Conservation (phyloP, 2,888 invertebrate species). For the Bimastos eiseni region DNA sequence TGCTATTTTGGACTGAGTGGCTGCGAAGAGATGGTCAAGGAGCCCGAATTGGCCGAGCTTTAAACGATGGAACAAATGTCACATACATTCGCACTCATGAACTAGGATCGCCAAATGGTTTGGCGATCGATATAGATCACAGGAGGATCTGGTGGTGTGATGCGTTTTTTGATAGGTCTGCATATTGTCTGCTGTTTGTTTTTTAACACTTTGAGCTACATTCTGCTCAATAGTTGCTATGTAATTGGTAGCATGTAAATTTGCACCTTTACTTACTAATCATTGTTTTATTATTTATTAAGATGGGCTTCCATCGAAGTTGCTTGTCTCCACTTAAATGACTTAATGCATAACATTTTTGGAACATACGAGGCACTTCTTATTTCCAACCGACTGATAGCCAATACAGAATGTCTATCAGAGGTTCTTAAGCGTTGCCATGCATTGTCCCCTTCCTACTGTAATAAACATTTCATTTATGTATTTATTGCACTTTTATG, state of each 20-base stretch:
- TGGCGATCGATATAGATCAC: slow-evolving; percentile 85
- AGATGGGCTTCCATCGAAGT: neutral
- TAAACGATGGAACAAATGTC: slow-evolving; percentile 84
- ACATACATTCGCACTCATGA: slow-evolving; percentile 86
- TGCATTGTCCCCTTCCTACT: neutral
- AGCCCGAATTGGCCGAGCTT: slow-evolving; percentile 90
- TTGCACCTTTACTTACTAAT: neutral
- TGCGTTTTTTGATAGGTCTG: slow-evolving; percentile 76
- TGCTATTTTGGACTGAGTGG: slow-evolving; percentile 57
- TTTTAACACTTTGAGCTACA: neutral
- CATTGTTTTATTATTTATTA: neutral
- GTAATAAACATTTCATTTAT: neutral
- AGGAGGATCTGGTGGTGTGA: slow-evolving; percentile 96
- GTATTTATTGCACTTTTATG: neutral
- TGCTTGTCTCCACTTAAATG: neutral
- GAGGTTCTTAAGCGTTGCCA: neutral
- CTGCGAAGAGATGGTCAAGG: slow-evolving; percentile 77
- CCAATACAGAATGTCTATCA: neutral
- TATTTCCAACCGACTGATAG: neutral
- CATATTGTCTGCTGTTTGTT: neutral
- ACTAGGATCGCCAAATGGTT: slow-evolving; percentile 94
- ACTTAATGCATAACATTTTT: neutral
- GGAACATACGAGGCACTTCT: neutral
- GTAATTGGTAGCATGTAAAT: neutral
- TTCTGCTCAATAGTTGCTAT: neutral